Percentiles rank a stretch among this genome's conserved stretches.
Conservation (phyloP, 1,140 invertebrate species). For the Macrocentrus cingulum region DNA sequence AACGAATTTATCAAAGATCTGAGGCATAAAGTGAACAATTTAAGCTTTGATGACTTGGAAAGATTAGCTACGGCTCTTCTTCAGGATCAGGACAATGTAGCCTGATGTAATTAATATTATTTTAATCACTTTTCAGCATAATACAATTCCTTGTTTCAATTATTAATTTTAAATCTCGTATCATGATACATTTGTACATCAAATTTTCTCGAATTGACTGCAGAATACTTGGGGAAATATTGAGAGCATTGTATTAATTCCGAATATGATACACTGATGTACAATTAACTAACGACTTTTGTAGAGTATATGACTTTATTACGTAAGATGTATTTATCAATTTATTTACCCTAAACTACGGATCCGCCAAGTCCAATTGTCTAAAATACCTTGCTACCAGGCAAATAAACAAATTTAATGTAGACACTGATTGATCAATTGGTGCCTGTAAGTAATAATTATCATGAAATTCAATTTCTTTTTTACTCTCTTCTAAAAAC, state of each 20-base stretch:
- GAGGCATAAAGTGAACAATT: slow-evolving; percentile 50
- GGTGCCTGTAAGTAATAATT: slow-evolving; percentile 52
- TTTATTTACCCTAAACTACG: slow-evolving; percentile 32
- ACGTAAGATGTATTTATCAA: slow-evolving; percentile 28
- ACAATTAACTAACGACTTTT: slow-evolving; percentile 29
- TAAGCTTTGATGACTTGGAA: slow-evolving; percentile 56
- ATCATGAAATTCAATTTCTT: no score
- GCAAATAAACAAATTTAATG: slow-evolving; percentile 65
- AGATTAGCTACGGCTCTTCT: slow-evolving; percentile 55
- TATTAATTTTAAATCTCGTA: slow-evolving; percentile 5
- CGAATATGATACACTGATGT: slow-evolving; percentile 15
- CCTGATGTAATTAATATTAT: slow-evolving; percentile 30
- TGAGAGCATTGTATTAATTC: slow-evolving; percentile 23
- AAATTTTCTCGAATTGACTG: neutral
- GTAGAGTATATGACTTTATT: slow-evolving; percentile 30
- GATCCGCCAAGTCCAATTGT: slow-evolving; percentile 64
- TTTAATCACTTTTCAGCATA: slow-evolving; percentile 29
- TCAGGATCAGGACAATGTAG: slow-evolving; percentile 53
- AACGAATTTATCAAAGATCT: slow-evolving; percentile 52
- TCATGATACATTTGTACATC: neutral
- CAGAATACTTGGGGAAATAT: neutral
- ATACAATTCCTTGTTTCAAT: slow-evolving; percentile 7
- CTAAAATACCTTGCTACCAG: slow-evolving; percentile 65
- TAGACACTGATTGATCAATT: slow-evolving; percentile 48
- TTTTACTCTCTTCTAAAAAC: no score